These are phyloP conservation scores for Asarcornis scutulata DNA, from an alignment of 2,113 vertebrate genomes.

Conservation along the genomic window DNA sequence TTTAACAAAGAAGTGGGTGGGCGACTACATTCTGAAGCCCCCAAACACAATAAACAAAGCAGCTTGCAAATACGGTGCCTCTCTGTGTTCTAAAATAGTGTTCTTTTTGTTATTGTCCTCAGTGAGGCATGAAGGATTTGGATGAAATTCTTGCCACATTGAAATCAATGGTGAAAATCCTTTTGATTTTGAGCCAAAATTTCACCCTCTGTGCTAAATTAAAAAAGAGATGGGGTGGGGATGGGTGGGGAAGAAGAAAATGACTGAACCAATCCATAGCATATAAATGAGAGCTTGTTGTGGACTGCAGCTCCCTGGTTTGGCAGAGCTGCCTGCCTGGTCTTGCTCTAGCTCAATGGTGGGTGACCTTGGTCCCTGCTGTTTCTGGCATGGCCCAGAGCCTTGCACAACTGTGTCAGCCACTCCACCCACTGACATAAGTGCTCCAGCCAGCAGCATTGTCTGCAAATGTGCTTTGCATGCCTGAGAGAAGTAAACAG, in stretches of 20 bases:
- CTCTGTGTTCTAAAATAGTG: slow-evolving; percentile 13
- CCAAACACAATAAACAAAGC: slow-evolving; percentile 40
- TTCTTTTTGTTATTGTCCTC: slow-evolving; percentile 14
- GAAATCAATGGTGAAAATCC: neutral
- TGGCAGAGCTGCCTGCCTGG: neutral
- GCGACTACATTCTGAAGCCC: neutral
- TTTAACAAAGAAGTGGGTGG: slow-evolving; percentile 6
- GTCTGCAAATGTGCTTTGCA: neutral
- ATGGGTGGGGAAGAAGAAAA: neutral
- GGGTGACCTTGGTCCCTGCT: neutral
- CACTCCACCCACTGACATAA: fast-evolving
- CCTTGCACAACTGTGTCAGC: neutral
- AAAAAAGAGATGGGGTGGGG: neutral
- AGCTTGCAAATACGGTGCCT: neutral
- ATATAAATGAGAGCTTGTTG: neutral
- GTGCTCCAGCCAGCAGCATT: neutral
- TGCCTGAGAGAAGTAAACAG: neutral
- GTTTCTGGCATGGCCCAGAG: neutral
- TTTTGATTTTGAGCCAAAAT: neutral
- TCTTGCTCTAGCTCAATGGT: fast-evolving
- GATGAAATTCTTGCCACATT: neutral
- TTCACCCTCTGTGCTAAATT: neutral
- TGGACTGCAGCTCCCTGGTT: neutral
- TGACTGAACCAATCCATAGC: neutral
- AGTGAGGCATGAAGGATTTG: neutral